Conservation (phyloP, 2,113 vertebrate species). For the Nymphicus hollandicus region DNA sequence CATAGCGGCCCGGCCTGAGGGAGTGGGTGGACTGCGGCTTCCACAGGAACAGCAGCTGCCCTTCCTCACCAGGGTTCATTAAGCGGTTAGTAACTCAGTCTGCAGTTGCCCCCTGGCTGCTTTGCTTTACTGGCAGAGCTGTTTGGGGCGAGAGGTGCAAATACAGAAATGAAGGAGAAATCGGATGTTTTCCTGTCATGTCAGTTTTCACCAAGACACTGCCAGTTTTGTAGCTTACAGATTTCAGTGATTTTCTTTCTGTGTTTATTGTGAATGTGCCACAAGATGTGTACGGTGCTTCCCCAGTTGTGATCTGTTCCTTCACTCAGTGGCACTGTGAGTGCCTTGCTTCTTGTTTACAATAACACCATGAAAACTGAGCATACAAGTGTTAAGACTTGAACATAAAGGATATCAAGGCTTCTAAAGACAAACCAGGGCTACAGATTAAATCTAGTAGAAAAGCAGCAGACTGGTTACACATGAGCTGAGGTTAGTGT, state of each 20-base stretch:
- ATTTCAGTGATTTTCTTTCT: background rate
- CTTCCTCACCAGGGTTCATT: background rate
- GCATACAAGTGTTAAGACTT: conserved; percentile 1
- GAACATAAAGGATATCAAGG: conserved; percentile 33
- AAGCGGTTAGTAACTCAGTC: background rate
- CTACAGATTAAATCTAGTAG: conserved; percentile 16
- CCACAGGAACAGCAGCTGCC: background rate
- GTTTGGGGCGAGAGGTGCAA: background rate
- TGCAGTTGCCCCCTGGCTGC: background rate
- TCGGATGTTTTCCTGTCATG: background rate
- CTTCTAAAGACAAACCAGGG: conserved; percentile 7
- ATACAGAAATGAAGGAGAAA: background rate
- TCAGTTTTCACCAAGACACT: background rate
- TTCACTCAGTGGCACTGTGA: accelerated
- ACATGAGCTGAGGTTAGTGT: background rate
- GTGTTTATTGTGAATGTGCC: accelerated
- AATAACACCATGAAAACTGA: conserved; percentile 5
- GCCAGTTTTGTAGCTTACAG: no score
- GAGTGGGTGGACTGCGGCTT: no score
- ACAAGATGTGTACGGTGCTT: accelerated
- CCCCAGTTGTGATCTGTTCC: background rate
- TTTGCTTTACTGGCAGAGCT: no score
- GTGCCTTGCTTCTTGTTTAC: accelerated
- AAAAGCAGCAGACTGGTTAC: background rate
- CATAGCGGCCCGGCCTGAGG: background rate